Evolutionary conservation across 2,797 vertebrate species (phyloP).

Genomic region (Otus scops): DNA sequence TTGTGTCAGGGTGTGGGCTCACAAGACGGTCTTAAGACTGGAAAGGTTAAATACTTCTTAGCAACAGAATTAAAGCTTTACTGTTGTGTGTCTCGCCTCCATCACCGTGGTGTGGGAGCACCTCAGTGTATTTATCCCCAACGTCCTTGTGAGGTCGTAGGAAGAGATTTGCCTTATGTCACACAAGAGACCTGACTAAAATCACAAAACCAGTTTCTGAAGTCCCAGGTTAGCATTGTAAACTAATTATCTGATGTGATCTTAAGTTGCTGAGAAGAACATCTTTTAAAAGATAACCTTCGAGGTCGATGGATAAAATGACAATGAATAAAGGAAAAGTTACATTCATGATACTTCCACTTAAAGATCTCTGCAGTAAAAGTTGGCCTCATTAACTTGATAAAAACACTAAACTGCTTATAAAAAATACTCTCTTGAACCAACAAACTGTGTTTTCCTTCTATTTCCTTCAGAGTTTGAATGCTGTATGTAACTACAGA

Average conservation of each 20-base stretch:
- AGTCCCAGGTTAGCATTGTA: not conserved
- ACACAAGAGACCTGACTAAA: not conserved
- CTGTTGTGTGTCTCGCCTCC: not conserved
- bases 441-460: not conserved
- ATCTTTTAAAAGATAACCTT: not conserved
- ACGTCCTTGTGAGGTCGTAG: not conserved
- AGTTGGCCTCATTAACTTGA: not conserved
- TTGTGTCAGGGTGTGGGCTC: not conserved
- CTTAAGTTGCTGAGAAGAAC: not conserved
- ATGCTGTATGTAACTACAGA: not conserved
- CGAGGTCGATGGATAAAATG: not conserved
- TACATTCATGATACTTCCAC: not conserved
- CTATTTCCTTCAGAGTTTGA: not conserved
- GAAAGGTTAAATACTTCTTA: not conserved
- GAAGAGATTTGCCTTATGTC: not conserved
- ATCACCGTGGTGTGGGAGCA: not conserved
- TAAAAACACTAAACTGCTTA: not conserved
- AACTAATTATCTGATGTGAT: accelerated
- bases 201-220: not conserved
- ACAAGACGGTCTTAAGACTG: no score
- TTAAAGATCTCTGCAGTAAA: not conserved
- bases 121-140: not conserved
- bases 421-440: not conserved
- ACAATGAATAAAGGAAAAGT: not conserved
- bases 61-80: not conserved